phyloP scores from a whole-genome alignment of 2,888 invertebrate genomes.

The Euzophera pinguis region DNA sequence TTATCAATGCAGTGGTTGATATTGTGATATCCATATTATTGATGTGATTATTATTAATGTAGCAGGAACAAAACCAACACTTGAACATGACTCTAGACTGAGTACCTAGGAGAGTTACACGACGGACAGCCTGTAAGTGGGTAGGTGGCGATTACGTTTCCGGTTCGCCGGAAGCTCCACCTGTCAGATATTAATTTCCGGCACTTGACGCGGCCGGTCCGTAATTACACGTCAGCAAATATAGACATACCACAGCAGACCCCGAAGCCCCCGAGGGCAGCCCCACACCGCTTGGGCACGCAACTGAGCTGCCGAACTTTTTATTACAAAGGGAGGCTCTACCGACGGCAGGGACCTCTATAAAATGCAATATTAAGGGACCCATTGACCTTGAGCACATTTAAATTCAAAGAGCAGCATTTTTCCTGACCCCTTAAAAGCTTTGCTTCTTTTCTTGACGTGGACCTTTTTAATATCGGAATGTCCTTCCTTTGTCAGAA shows the following conservation, averaged over 20 bases:
- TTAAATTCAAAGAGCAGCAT: conserved; percentile 4
- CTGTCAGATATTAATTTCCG: conserved; percentile 72
- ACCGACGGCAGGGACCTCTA: background rate
- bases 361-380: conserved; percentile 14
- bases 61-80: background rate
- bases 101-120: conserved; percentile 13
- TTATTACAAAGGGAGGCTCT: conserved; percentile 16
- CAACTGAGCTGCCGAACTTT: conserved; percentile 17
- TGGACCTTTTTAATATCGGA: background rate
- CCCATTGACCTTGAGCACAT: conserved; percentile 11
- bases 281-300: conserved; percentile 18
- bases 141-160: conserved; percentile 32
- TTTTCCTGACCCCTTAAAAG: conserved; percentile 10
- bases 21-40: no score
- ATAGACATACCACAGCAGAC: conserved; percentile 35
- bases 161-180: conserved; percentile 37
- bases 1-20: no score
- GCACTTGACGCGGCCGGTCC: conserved; percentile 44
- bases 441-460: background rate
- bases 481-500: no score
- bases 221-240: conserved; percentile 53
- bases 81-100: background rate
- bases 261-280: background rate
- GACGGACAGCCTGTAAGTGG: conserved; percentile 27
- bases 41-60: no score